Evolutionary conservation across 2,888 invertebrate genomes (phyloP).

Genomic region (Plagiodera versicolora): DNA sequence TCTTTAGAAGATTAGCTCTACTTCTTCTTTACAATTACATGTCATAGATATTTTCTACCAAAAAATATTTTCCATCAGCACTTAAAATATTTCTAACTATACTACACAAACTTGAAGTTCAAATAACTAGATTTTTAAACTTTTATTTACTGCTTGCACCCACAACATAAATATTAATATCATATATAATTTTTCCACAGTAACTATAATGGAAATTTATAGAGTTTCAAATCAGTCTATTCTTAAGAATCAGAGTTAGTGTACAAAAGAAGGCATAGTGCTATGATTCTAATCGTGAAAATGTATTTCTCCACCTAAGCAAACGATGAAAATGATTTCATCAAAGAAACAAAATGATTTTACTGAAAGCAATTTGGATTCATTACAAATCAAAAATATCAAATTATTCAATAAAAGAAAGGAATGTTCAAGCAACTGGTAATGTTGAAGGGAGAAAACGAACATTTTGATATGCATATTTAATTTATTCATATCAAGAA

Average conservation of each 20-base stretch:
- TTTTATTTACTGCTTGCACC: neutral
- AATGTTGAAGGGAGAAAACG: constrained; percentile 1
- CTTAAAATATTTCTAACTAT: no score
- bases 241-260: no score
- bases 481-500: constrained; percentile 3
- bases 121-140: no score
- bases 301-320: constrained; percentile 5
- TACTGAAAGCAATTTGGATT: constrained; percentile 5
- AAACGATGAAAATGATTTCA: constrained; percentile 4
- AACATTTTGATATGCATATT: constrained; percentile 1
- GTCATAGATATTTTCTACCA: no score
- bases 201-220: no score
- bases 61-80: no score
- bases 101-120: constrained; percentile 2
- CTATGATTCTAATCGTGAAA: no score
- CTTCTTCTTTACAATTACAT: no score
- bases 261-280: no score
- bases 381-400: constrained; percentile 5
- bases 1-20: no score
- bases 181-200: no score
- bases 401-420: constrained; percentile 1
- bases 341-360: constrained; percentile 2
- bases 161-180: neutral
- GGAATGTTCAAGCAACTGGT: neutral
- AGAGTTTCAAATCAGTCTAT: no score